Evolutionary conservation across 2,888 invertebrate genomes (phyloP).

Genomic region (Galeruca laticollis): DNA sequence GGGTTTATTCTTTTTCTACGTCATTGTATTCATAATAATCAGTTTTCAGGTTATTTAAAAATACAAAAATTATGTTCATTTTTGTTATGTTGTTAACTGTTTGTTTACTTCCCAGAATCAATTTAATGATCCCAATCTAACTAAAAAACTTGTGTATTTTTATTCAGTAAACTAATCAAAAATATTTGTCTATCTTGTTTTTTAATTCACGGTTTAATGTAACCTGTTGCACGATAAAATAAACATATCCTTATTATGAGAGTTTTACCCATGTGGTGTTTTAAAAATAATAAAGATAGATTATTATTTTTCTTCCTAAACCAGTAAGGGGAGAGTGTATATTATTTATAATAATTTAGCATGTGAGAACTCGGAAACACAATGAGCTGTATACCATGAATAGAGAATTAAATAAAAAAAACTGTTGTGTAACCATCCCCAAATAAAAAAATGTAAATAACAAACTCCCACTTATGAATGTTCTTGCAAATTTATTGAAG

Average conservation of each 20-base stretch:
- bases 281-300: neutral
- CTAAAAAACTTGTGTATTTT: conserved; percentile 2
- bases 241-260: neutral
- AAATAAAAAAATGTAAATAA: no score
- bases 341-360: no score
- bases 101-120: neutral
- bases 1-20: no score
- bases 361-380: no score
- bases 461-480: no score
- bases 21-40: no score
- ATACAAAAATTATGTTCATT: neutral
- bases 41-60: neutral
- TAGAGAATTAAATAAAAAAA: no score
- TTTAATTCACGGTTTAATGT: neutral
- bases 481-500: no score
- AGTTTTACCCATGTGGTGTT: neutral
- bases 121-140: neutral
- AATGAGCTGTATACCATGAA: no score
- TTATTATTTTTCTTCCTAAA: neutral
- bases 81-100: neutral
- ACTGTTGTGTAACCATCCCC: no score
- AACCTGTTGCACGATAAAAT: conserved; percentile 11
- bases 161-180: neutral
- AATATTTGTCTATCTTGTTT: neutral
- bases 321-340: no score